These are phyloP conservation scores for Drosophila takahashii DNA, from an alignment of 1,140 invertebrate genomes.

Conservation along the genomic window DNA sequence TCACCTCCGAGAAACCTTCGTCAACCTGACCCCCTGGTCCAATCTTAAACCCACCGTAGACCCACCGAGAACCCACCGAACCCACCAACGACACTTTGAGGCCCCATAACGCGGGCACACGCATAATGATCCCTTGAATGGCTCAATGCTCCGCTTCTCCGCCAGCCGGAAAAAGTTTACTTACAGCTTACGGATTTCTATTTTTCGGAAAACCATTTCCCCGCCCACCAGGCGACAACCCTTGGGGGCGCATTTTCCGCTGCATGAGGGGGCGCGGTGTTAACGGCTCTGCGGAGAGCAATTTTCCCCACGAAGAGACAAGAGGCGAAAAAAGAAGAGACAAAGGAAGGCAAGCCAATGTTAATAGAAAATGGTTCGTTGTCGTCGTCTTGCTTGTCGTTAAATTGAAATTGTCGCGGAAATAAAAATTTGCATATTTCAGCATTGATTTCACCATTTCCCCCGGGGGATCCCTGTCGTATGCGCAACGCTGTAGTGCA, in stretches of 20 bases:
- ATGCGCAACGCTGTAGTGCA: constrained; percentile 65
- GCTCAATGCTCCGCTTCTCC: constrained; percentile 57
- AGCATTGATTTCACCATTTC: constrained; percentile 70
- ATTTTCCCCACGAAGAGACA: constrained; percentile 54
- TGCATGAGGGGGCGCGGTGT: constrained; percentile 54
- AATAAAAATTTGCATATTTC: constrained; percentile 84
- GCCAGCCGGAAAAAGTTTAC: constrained; percentile 50
- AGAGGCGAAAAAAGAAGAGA: constrained; percentile 26
- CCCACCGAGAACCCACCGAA: constrained; percentile 7
- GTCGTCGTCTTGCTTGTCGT: constrained; percentile 49
- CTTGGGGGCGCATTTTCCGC: constrained; percentile 39
- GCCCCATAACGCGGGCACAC: constrained; percentile 73
- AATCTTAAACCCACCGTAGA: constrained; percentile 4
- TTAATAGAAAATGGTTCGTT: constrained; percentile 74
- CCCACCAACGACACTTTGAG: constrained; percentile 68
- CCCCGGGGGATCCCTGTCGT: constrained; percentile 54
- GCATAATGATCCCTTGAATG: constrained; percentile 76
- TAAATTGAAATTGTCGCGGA: constrained; percentile 84
- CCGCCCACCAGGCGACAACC: constrained; percentile 4
- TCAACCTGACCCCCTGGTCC: constrained; percentile 6
- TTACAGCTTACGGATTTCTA: constrained; percentile 67
- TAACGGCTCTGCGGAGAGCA: constrained; percentile 81
- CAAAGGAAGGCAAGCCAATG: constrained; percentile 49
- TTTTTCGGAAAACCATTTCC: constrained; percentile 71
- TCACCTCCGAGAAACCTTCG: constrained; percentile 19